These are phyloP conservation scores for Brachionus koreanus DNA, from an alignment of 1,140 invertebrate genomes.

Conservation along the genomic window DNA sequence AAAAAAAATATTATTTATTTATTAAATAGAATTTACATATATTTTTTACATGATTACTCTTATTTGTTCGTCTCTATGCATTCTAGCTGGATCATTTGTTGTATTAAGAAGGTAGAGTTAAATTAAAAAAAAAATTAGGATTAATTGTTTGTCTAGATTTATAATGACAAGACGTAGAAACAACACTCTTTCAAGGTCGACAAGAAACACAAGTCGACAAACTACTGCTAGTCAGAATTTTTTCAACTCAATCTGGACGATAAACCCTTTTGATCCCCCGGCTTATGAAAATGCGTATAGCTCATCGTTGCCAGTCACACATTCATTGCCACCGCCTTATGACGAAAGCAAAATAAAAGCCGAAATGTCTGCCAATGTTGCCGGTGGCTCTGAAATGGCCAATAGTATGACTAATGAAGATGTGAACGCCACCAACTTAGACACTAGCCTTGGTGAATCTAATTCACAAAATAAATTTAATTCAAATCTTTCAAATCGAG, in stretches of 20 bases:
- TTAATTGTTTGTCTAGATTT: background rate
- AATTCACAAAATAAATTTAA: too few relatives aligned
- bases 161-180: background rate
- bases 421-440: too few relatives aligned
- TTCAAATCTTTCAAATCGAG: too few relatives aligned
- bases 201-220: background rate
- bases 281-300: conserved; percentile 18
- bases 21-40: conserved; percentile 28
- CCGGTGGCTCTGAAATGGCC: background rate
- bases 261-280: background rate
- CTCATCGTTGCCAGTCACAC: background rate
- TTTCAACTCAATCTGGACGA: background rate
- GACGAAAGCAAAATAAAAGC: background rate
- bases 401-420: background rate
- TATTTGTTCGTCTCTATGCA: conserved; percentile 27
- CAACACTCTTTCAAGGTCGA: background rate
- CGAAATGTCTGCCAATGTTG: background rate
- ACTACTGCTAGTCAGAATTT: background rate
- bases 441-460: too few relatives aligned
- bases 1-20: background rate
- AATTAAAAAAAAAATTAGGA: background rate
- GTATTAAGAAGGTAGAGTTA: conserved; percentile 1
- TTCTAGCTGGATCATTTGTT: conserved; percentile 8
- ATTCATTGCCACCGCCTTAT: background rate
- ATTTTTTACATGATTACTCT: conserved; percentile 44